Evolutionary conservation across 2,888 invertebrate species (phyloP).

Genomic region (Cephus pygmeus): DNA sequence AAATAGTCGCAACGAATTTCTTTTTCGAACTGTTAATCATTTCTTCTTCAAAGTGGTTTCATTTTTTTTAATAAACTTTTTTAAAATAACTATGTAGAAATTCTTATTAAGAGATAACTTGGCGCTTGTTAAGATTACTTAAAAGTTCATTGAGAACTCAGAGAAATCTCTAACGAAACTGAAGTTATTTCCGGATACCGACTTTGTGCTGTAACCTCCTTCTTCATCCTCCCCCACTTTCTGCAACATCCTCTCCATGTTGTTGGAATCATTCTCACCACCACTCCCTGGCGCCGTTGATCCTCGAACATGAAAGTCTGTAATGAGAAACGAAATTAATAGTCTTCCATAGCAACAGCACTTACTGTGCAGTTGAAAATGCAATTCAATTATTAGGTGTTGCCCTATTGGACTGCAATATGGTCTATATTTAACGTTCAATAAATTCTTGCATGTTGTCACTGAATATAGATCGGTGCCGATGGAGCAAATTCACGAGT

Average conservation of each 20-base stretch:
- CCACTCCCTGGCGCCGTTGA: neutral
- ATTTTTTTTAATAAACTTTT: neutral
- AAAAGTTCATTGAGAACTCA: conserved; percentile 3
- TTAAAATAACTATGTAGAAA: neutral
- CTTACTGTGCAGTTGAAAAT: neutral
- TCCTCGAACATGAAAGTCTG: neutral
- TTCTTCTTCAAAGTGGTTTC: neutral
- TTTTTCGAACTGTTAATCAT: neutral
- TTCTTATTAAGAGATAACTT: neutral
- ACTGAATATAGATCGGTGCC: conserved; percentile 80
- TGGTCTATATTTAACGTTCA: neutral
- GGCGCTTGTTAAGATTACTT: neutral
- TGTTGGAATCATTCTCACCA: neutral
- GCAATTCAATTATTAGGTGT: neutral
- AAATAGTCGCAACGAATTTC: neutral
- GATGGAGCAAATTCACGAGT: conserved; percentile 94
- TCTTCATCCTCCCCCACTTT: conserved; percentile 31
- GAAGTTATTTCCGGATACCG: conserved; percentile 54
- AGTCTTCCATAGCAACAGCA: neutral
- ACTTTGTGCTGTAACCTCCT: conserved; percentile 39
- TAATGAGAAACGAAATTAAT: neutral
- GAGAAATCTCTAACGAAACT: conserved; percentile 43
- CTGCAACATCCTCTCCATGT: conserved; percentile 9
- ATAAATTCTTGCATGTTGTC: neutral
- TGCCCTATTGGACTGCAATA: neutral